Evolutionary conservation across 2,113 vertebrate species (phyloP), one percentile per base, ranked within the genome.

Genomic region (Athene cunicularia): DNA sequence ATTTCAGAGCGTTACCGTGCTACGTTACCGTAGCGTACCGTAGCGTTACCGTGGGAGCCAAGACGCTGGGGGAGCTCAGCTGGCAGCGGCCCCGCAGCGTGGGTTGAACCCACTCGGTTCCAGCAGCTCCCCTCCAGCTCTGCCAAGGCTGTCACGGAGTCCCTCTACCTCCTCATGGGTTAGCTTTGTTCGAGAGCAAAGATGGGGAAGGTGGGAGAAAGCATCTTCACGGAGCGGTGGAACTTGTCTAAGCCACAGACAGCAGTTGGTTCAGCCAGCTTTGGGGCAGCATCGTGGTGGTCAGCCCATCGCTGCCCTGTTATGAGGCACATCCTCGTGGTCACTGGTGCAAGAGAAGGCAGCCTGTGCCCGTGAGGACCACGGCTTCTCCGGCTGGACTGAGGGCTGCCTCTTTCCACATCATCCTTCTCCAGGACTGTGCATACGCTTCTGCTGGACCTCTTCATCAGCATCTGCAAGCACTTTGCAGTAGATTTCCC

Each of bases 1-100:
- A 95, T 96, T 96, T 95, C 96, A 86, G 96, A 97, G 87, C 2
- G 59, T 43, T 88, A 15, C 21, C 0, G 62, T 3, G 21, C 41
- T 1, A n/a, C n/a, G n/a, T n/a, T n/a, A n/a, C n/a, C n/a, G n/a
- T n/a, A n/a, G n/a, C n/a, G n/a, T n/a, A n/a, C n/a, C n/a, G n/a
- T n/a, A 97, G 87, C 2, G 59, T 43, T 88, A 15, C 21, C 0
- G 62, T 3, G 60, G 47, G 39, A 79, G 55, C 33, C 47, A 3
- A 53, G 41, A n/a, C 15, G 8, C 26, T 4, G 11, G 12, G 27
- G 11, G 23, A 27, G 49, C 15, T 39, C 37, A 11, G 74, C 59
- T 8, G 12, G 11, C 24, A 35, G 7, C 35, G 55, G 52, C 49
- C 5, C 45, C 5, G 52, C 16, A 20, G 80, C 9, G 0, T 0